Evolutionary conservation across 2,888 invertebrate species (phyloP).

Genomic region (Eupeodes luniger): DNA sequence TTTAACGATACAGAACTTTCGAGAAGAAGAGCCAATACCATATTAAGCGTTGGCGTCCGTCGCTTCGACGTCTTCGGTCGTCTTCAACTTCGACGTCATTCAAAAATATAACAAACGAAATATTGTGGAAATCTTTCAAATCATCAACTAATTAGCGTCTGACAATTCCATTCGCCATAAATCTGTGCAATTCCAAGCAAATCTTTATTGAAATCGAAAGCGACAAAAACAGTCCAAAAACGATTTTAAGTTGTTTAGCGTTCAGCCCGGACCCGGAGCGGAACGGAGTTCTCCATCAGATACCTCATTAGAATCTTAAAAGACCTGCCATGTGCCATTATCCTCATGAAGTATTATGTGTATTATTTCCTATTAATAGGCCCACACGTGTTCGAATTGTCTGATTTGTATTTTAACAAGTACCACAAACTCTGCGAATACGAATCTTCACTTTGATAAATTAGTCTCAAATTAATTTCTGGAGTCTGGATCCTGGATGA

Average conservation of each 20-base stretch:
- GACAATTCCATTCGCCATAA: slow-evolving; percentile 72
- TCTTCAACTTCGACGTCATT: neutral
- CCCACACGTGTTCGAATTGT: slow-evolving; percentile 44
- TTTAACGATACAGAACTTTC: neutral
- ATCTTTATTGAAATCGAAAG: slow-evolving; percentile 61
- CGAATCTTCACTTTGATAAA: slow-evolving; percentile 35
- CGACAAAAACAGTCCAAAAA: slow-evolving; percentile 29
- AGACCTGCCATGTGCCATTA: neutral
- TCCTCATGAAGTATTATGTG: slow-evolving; percentile 21
- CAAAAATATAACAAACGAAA: slow-evolving; percentile 7
- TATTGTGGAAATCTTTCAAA: slow-evolving; percentile 65
- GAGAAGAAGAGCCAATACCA: slow-evolving; percentile 22
- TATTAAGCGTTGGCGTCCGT: slow-evolving; percentile 3
- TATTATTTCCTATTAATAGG: slow-evolving; percentile 44
- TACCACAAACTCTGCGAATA: slow-evolving; percentile 11
- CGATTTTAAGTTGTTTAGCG: neutral
- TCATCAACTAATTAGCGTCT: slow-evolving; percentile 73
- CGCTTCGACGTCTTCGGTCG: neutral
- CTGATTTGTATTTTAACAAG: slow-evolving; percentile 46
- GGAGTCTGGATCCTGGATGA: neutral
- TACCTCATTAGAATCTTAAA: slow-evolving; percentile 32
- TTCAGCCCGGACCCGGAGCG: neutral
- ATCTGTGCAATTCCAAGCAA: slow-evolving; percentile 37
- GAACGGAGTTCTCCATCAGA: neutral
- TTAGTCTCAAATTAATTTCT: slow-evolving; percentile 64